Conservation (phyloP, 2,113 vertebrate genomes). For the Geococcyx californianus region DNA sequence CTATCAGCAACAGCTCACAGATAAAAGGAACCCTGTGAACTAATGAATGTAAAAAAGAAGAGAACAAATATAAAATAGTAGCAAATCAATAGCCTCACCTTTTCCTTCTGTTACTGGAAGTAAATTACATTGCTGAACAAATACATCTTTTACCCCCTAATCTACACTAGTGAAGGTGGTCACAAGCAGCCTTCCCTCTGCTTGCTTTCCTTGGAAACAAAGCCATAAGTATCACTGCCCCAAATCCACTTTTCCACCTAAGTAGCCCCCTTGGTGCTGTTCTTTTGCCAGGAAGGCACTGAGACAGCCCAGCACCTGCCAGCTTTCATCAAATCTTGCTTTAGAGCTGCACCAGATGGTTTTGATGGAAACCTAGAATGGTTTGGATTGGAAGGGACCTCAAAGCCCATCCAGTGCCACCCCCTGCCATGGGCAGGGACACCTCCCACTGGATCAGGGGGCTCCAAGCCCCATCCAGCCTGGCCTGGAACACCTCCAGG, state of each 20-base stretch:
- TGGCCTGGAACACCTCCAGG: no score
- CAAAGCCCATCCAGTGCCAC: no score
- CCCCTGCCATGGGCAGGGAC: no score
- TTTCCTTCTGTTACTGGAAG: not conserved
- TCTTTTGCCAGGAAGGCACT: not conserved
- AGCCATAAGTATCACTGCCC: not conserved
- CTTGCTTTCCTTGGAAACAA: not conserved
- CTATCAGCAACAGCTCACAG: not conserved
- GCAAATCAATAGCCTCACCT: slow-evolving; percentile 3
- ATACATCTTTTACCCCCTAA: not conserved
- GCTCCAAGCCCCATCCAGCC: no score
- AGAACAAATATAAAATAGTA: slow-evolving; percentile 17
- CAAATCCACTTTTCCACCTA: not conserved
- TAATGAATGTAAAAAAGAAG: not conserved
- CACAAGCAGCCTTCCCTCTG: not conserved
- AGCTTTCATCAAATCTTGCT: not conserved
- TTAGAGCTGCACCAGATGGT: rapidly evolving
- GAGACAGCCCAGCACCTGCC: not conserved
- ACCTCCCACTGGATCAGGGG: no score
- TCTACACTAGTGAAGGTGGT: not conserved
- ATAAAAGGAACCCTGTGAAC: not conserved
- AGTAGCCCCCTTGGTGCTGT: not conserved
- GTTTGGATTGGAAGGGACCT: no score
- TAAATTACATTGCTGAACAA: slow-evolving; percentile 1
- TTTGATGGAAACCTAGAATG: not conserved